A percentile compares a stretch with the other conserved stretches of the same genome.
phyloP scores from a whole-genome alignment of 2,113 vertebrate species.

The Hippopotamus amphibius region DNA sequence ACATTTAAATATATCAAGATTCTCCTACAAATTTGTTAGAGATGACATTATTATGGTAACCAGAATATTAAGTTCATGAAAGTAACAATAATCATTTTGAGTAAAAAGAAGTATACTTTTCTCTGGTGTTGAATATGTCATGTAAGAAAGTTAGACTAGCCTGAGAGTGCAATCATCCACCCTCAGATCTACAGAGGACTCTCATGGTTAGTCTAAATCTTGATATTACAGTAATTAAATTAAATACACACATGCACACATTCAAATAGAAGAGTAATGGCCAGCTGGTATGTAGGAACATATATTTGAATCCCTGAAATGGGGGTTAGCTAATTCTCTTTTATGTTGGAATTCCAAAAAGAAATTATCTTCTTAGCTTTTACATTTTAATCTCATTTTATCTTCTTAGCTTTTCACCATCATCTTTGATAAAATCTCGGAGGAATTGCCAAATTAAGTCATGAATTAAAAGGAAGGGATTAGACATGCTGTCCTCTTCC shows the following conservation, averaged over 20 bases:
- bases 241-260: not conserved
- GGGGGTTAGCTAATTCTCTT: not conserved
- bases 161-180: not conserved
- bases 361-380: not conserved
- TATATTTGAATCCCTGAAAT: not conserved
- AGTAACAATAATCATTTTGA: not conserved
- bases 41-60: not conserved
- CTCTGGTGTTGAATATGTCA: not conserved
- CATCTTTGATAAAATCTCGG: not conserved
- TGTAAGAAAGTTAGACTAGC: not conserved
- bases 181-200: fast-evolving
- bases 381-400: not conserved
- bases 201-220: not conserved
- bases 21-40: not conserved
- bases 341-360: not conserved
- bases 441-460: not conserved
- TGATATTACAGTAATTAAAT: not conserved
- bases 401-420: not conserved
- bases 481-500: not conserved
- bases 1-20: not conserved
- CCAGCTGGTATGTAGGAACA: not conserved
- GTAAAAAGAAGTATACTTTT: not conserved
- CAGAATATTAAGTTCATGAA: not conserved
- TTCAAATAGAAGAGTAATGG: not conserved
- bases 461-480: not conserved